Evolutionary conservation across 2,888 invertebrate genomes (phyloP), one percentile per base, ranked within the genome.

Genomic region (Polyploca ridens): DNA sequence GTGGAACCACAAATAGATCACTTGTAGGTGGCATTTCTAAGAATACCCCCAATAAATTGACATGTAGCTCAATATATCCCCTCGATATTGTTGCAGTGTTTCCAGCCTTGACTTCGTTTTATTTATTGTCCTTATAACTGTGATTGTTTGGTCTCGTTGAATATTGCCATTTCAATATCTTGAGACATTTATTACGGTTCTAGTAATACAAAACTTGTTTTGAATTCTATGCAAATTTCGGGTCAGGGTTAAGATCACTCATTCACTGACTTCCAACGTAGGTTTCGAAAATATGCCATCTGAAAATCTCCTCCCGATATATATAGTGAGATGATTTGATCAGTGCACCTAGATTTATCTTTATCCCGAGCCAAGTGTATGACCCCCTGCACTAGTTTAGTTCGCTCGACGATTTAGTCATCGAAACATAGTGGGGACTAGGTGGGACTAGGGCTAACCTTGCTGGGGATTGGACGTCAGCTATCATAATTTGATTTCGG

Each of bases 11-110:
- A 91, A 93, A 93, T 92, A 92, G 91, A 90, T 82, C 71, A 77
- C 73, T 79, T 81, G 93, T 90, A 90, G 90, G 91, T 88, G 90
- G 85, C 74, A 77, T 82, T 83, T 84, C 90, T 89, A 87, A 89
- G 84, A 91, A 91, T 91, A 90, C 77, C 75, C 77, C 76, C 73
- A 76, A 81, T 84, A 82, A 82, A 81, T 78, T 78, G 76, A 79
- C 77, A 77, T 71, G 69, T 66, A 65, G 69, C 66, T 64, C 46
- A 63, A 62, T 71, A 65, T 68, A 70, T 72, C 75, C 71, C 76
- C 72, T 72, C 69, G 70, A 69, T 72, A 67, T 62, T 13, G 14
- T 14, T 69, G 69, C 72, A 77, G 67, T 69, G 63, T 61, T 64
- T 68, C 70, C 61, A 74, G 72, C 77, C 81, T 77, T 79, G 76